Percentiles rank a stretch among this genome's conserved stretches.
phyloP scores from a whole-genome alignment of 2,888 invertebrate species.

The Crepidodera aurea region DNA sequence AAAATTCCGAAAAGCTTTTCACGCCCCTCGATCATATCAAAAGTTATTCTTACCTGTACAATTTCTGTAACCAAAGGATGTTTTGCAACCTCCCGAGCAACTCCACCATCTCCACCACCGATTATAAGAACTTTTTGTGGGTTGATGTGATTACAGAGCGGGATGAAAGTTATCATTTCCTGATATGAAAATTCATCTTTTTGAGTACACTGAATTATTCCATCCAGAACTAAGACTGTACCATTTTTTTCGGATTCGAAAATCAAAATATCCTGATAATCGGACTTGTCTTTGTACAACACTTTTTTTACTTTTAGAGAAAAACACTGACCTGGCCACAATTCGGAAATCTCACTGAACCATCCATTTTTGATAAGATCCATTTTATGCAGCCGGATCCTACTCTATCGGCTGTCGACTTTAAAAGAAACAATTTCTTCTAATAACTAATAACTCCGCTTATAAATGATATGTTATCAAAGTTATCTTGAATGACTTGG shows the following conservation, averaged over 20 bases:
- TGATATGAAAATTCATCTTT: constrained; percentile 97
- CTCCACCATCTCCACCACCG: constrained; percentile 98
- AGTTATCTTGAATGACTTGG: no score
- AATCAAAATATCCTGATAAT: constrained; percentile 85
- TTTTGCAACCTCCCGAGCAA: constrained; percentile 93
- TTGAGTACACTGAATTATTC: constrained; percentile 96
- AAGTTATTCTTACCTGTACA: constrained; percentile 67
- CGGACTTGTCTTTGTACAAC: constrained; percentile 79
- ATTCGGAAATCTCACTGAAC: constrained; percentile 90
- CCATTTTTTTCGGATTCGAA: constrained; percentile 73
- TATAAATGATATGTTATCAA: no score
- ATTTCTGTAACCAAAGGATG: constrained; percentile 88
- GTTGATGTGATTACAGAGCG: constrained; percentile 88
- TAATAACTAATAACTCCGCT: no score
- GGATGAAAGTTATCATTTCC: constrained; percentile 96
- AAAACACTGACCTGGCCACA: constrained; percentile 92
- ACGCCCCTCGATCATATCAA: no score
- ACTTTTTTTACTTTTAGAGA: constrained; percentile 85
- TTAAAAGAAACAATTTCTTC: no score
- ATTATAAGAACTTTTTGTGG: constrained; percentile 94
- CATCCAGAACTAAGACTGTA: constrained; percentile 88
- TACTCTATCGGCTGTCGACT: background rate
- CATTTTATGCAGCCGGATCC: no score
- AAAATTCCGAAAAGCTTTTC: no score
- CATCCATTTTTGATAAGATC: constrained; percentile 76